phyloP scores from a whole-genome alignment of 1,140 invertebrate genomes.

The Leptinotarsa defecta region DNA sequence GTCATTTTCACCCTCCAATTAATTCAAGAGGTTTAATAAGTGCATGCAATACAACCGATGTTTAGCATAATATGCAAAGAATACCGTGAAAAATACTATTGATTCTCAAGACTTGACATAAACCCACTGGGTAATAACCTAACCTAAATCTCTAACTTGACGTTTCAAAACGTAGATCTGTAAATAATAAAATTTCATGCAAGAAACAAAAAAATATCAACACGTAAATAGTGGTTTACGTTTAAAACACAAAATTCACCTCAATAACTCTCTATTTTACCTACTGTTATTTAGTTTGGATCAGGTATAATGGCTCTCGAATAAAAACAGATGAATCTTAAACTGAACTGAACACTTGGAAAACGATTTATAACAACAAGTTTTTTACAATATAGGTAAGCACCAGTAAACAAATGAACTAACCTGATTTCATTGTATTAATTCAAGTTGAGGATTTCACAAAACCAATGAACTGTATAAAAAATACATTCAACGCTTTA shows the following conservation, averaged over 20 bases:
- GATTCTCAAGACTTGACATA: neutral
- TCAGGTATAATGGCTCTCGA: no score
- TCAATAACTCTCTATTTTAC: neutral
- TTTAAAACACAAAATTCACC: neutral
- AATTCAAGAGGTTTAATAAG: neutral
- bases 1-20: neutral
- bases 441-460: neutral
- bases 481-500: constrained; percentile 13
- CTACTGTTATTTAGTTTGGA: neutral
- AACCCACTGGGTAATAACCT: constrained; percentile 1
- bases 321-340: no score
- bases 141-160: constrained; percentile 7
- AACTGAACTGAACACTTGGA: neutral
- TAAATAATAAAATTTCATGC: neutral
- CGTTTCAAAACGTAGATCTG: neutral
- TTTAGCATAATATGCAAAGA: neutral
- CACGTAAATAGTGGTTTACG: neutral
- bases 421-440: constrained; percentile 25
- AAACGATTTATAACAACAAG: neutral
- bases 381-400: constrained; percentile 10
- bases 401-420: constrained; percentile 19
- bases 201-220: neutral
- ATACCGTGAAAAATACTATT: neutral
- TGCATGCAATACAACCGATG: neutral
- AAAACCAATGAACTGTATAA: neutral